Percentiles rank a stretch among this genome's conserved stretches.
These are phyloP conservation scores for Elephantulus edwardii DNA, from an alignment of 2,113 vertebrate genomes.

Conservation along the genomic window DNA sequence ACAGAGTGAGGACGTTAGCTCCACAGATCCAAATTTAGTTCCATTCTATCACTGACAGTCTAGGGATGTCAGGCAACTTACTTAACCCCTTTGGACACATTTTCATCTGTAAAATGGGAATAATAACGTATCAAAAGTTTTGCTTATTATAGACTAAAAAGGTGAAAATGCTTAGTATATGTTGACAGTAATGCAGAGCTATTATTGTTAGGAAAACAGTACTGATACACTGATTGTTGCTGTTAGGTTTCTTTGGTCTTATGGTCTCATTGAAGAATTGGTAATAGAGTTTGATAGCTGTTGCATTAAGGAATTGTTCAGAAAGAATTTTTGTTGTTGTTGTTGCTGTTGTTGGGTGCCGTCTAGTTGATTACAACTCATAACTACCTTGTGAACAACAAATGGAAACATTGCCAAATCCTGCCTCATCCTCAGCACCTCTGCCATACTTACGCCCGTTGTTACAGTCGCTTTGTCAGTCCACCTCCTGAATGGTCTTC, in stretches of 20 bases:
- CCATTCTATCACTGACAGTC: background rate
- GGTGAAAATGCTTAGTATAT: background rate
- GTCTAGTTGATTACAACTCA: no score
- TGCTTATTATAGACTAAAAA: background rate
- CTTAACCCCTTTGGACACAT: background rate
- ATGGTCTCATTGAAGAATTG: background rate
- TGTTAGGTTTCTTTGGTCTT: background rate
- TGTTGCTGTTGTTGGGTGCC: no score
- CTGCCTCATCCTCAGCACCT: no score
- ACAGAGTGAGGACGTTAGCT: background rate
- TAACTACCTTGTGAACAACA: no score
- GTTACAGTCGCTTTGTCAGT: no score
- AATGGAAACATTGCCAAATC: no score
- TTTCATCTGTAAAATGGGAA: background rate
- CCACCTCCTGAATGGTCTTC: no score
- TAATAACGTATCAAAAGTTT: background rate
- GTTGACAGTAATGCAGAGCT: background rate
- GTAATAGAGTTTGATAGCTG: background rate
- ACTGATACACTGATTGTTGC: no score
- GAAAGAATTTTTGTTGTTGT: no score
- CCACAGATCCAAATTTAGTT: background rate
- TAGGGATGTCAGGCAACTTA: background rate
- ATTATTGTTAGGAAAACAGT: background rate
- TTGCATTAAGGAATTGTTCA: background rate
- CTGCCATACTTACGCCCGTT: no score